Evolutionary conservation across 2,113 vertebrate species (phyloP).

Genomic region (Sprattus sprattus): DNA sequence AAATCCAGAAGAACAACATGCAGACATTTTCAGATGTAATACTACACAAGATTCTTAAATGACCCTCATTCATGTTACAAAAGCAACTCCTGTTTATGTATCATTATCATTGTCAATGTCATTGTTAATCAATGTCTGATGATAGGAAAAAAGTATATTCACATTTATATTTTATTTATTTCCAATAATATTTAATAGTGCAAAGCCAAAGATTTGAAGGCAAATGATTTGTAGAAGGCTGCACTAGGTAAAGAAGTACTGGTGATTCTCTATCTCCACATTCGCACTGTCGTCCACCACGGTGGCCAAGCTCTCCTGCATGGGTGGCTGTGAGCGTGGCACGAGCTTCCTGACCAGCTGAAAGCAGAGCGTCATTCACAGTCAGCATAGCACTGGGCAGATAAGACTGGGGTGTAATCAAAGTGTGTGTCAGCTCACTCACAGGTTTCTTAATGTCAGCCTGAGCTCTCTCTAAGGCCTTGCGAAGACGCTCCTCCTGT

Average conservation of each 20-base stretch:
- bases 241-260: constrained; percentile 66
- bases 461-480: constrained; percentile 57
- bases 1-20: too few relatives aligned
- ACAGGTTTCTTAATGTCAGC: constrained; percentile 61
- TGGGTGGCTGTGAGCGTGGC: constrained; percentile 53
- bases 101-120: background rate
- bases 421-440: constrained; percentile 28
- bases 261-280: constrained; percentile 60
- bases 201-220: background rate
- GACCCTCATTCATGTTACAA: background rate
- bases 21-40: too few relatives aligned
- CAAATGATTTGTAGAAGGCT: background rate
- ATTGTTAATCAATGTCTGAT: background rate
- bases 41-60: background rate
- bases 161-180: background rate
- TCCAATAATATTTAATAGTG: background rate
- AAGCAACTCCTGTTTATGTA: background rate
- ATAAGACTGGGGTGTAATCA: background rate
- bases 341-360: constrained; percentile 59
- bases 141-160: background rate
- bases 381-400: background rate
- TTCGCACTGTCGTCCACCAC: constrained; percentile 34
- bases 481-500: constrained; percentile 68
- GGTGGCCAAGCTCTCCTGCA: constrained; percentile 32
- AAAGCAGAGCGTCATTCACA: constrained; percentile 12